Conservation (phyloP, 2,113 vertebrate genomes). For the Gnathonemus longibarbis region DNA sequence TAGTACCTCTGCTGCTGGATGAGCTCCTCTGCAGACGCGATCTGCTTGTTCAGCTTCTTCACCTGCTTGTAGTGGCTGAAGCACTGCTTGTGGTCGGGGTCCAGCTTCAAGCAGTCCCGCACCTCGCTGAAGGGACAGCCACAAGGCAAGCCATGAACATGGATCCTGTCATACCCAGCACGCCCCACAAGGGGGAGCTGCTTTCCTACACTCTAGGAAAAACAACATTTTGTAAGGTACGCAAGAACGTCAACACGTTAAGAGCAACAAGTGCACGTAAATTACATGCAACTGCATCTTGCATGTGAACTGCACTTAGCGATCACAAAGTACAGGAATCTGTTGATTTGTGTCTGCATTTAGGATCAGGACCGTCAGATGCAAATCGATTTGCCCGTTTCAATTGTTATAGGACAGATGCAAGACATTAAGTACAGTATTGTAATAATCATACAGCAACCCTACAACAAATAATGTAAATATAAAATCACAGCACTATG, state of each 20-base stretch:
- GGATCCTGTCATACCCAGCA: background rate
- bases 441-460: background rate
- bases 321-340: background rate
- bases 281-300: background rate
- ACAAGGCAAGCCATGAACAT: background rate
- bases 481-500: too few species aligned
- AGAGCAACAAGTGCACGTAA: background rate
- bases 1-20: constrained; percentile 81
- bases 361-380: background rate
- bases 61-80: constrained; percentile 95
- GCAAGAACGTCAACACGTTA: background rate
- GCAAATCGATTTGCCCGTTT: background rate
- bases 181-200: background rate
- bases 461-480: background rate
- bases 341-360: background rate
- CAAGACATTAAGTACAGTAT: background rate
- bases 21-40: constrained; percentile 79
- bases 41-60: constrained; percentile 93
- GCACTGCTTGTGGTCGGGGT: constrained; percentile 92
- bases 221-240: background rate
- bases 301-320: background rate
- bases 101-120: constrained; percentile 92
- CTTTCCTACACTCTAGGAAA: background rate
- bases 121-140: constrained; percentile 71
- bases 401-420: background rate